Conservation (phyloP, 1,140 invertebrate species). For the Aethina tumida region DNA sequence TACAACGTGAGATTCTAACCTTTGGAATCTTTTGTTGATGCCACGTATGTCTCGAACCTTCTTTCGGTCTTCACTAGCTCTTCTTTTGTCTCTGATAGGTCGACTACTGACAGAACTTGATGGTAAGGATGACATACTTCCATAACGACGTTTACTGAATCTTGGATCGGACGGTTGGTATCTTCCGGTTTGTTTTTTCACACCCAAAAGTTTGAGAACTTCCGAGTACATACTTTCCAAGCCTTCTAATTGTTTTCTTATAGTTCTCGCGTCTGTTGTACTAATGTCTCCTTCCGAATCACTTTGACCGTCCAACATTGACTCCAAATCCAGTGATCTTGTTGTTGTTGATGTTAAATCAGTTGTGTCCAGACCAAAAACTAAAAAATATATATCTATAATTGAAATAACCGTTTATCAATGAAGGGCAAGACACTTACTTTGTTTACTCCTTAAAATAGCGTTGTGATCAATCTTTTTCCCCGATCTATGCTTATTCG, state of each 20-base stretch:
- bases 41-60: constrained; percentile 70
- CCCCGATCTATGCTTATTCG: constrained; percentile 24
- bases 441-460: constrained; percentile 33
- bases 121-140: constrained; percentile 73
- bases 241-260: constrained; percentile 73
- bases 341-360: constrained; percentile 71
- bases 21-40: constrained; percentile 79
- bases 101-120: constrained; percentile 68
- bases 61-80: constrained; percentile 52
- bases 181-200: constrained; percentile 40
- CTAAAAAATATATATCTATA: constrained; percentile 35
- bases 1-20: constrained; percentile 85
- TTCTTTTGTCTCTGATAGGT: constrained; percentile 55
- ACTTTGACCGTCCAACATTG: constrained; percentile 59
- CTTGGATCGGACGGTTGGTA: constrained; percentile 51
- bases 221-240: constrained; percentile 76
- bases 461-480: constrained; percentile 33
- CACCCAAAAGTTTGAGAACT: constrained; percentile 67
- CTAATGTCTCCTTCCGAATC: constrained; percentile 65
- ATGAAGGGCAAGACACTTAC: constrained; percentile 18
- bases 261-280: constrained; percentile 65
- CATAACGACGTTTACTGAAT: constrained; percentile 52
- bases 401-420: constrained; percentile 3
- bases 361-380: constrained; percentile 59
- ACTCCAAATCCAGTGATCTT: constrained; percentile 66